Base-by-base conservation (phyloP, 2,113 vertebrate species). In the Leptobrachium leishanense region DNA sequence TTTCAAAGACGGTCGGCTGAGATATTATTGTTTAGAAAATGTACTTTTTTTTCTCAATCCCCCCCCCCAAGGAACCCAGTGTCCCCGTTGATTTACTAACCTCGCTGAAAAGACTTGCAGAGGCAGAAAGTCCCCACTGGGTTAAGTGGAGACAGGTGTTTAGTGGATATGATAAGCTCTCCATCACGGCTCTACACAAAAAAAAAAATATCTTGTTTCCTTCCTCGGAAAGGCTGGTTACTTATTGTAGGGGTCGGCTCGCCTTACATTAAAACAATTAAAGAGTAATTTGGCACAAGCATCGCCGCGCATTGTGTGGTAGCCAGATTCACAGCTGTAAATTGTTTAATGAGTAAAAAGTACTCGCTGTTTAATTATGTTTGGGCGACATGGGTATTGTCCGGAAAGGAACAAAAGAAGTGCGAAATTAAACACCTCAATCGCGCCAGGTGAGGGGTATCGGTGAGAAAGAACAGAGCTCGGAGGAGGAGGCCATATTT, bases 91-190 rank as follows among this genome's bases (percentile, higher is more conserved):
- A 88, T 88, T 81, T 82, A 0, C 81, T 84, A 82, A 86, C 53
- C 31, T 82, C 83, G 76, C 82, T 93, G 89, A 93, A 92, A 92
- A 85, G 88, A 87, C 82, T 85, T 94, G 89, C 89, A 91, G 88
- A 92, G 88, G 92, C 91, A 93, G 90, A 94, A 94, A 93, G 89
- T 86, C 86, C 88, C 85, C 81, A 86, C 88, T 89, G 89, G 90
- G 88, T 94, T 92, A 92, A 90, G 88, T 92, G 91, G 88, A 92
- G 91, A 90, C 89, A 92, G 91, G 89, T 91, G 88, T 91, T 90
- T 87, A 4, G 4, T 73, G 77, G 79, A 78, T 65, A 81, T 39
- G 76, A 84, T 76, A 76, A 86, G 73, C 75, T 75, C 8, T 68
- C 62, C 76, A 79, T 82, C 75, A 73, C 43, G 66, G 44, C 66